These are phyloP conservation scores for Tridacna crocea DNA, from an alignment of 2,888 invertebrate genomes.

Conservation along the genomic window DNA sequence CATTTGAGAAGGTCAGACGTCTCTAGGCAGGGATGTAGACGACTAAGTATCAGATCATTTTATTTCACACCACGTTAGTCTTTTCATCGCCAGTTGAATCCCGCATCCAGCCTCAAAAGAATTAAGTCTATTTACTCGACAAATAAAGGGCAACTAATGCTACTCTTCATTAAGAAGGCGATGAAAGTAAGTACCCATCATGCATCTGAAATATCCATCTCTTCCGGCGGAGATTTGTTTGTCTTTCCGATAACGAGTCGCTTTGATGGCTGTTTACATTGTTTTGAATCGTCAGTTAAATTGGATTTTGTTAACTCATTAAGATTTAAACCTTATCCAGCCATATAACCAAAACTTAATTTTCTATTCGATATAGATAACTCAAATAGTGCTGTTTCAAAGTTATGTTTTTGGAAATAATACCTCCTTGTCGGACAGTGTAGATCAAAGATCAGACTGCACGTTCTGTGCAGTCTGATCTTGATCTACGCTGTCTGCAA, in stretches of 20 bases:
- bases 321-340: too few species aligned
- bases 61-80: neutral
- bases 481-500: too few species aligned
- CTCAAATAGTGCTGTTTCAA: too few species aligned
- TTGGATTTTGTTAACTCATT: neutral
- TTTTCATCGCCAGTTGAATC: neutral
- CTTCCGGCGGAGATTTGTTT: neutral
- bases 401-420: too few species aligned
- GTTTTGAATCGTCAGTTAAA: slow-evolving; percentile 5
- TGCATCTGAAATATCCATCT: slow-evolving; percentile 15
- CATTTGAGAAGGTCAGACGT: too few species aligned
- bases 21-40: too few species aligned
- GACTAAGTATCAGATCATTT: too few species aligned
- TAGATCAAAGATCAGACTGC: too few species aligned
- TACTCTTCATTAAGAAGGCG: slow-evolving; percentile 17
- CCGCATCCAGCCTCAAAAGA: slow-evolving; percentile 5
- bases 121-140: slow-evolving; percentile 11
- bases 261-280: slow-evolving; percentile 10
- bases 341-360: too few species aligned
- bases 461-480: too few species aligned
- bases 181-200: slow-evolving; percentile 2
- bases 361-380: too few species aligned
- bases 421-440: too few species aligned
- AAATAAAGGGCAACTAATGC: neutral
- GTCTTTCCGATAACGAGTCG: slow-evolving; percentile 11